phyloP scores from a whole-genome alignment of 2,797 vertebrate genomes.

The Falco naumanni region DNA sequence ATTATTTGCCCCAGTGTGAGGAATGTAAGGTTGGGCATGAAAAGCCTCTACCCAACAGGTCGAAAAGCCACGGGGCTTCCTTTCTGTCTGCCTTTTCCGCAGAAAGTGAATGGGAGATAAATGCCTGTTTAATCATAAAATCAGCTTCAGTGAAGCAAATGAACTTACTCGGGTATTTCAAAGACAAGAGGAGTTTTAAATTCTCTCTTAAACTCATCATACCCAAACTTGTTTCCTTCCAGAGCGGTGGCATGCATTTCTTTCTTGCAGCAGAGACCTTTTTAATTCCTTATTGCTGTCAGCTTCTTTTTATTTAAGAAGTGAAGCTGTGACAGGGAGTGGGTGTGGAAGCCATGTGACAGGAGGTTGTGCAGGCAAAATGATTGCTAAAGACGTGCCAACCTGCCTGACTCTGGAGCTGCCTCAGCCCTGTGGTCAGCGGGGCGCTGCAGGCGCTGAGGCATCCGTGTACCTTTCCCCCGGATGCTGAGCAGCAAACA shows the following conservation, averaged over 20 bases:
- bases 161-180: neutral
- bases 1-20: neutral
- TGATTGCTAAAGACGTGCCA: neutral
- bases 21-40: neutral
- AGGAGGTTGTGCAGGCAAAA: neutral
- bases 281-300: conserved; percentile 3
- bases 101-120: neutral
- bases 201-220: neutral
- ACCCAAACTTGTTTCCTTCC: neutral
- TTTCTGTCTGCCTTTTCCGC: neutral
- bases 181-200: neutral
- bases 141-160: neutral
- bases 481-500: neutral
- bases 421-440: neutral
- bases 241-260: neutral
- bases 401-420: neutral
- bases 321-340: neutral
- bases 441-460: neutral
- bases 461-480: neutral
- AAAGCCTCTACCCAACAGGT: neutral
- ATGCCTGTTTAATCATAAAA: neutral
- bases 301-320: conserved; percentile 35
- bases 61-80: neutral
- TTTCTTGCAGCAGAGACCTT: neutral
- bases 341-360: neutral